These are phyloP conservation scores for Platyscapa corneri DNA, from an alignment of 1,140 invertebrate species.

Conservation along the genomic window DNA sequence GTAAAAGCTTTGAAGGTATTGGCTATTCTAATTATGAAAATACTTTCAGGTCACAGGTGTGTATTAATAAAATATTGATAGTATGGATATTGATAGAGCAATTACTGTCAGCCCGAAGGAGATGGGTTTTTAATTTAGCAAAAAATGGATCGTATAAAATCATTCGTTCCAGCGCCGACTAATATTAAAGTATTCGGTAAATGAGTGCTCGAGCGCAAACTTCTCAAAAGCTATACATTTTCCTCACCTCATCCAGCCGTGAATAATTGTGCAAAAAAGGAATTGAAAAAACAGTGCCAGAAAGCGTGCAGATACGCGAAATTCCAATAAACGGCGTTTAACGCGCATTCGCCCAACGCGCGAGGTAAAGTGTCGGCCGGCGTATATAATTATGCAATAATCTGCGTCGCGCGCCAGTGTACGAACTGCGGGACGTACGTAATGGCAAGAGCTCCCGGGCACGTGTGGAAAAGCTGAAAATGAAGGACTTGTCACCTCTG, in stretches of 20 bases:
- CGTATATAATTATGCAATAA: slow-evolving; percentile 34
- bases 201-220: background rate
- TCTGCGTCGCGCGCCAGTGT: background rate
- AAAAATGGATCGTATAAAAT: background rate
- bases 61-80: too few species aligned
- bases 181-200: background rate
- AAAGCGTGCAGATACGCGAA: background rate
- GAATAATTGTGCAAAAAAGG: background rate
- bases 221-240: background rate
- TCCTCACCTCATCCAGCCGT: background rate
- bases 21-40: too few species aligned
- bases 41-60: too few species aligned
- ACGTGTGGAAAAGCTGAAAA: slow-evolving; percentile 18
- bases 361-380: background rate
- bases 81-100: background rate
- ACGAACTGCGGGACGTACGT: background rate
- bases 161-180: background rate
- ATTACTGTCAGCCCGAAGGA: background rate
- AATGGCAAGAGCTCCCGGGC: background rate
- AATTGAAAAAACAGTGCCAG: background rate
- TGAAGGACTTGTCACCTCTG: slow-evolving; percentile 11
- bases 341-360: background rate
- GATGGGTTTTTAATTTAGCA: background rate
- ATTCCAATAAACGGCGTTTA: slow-evolving; percentile 30
- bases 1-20: too few species aligned